A percentile compares a stretch with the other conserved stretches of the same genome.
These are phyloP conservation scores for Acanthisitta chloris DNA, from an alignment of 2,113 vertebrate genomes.

Conservation along the genomic window DNA sequence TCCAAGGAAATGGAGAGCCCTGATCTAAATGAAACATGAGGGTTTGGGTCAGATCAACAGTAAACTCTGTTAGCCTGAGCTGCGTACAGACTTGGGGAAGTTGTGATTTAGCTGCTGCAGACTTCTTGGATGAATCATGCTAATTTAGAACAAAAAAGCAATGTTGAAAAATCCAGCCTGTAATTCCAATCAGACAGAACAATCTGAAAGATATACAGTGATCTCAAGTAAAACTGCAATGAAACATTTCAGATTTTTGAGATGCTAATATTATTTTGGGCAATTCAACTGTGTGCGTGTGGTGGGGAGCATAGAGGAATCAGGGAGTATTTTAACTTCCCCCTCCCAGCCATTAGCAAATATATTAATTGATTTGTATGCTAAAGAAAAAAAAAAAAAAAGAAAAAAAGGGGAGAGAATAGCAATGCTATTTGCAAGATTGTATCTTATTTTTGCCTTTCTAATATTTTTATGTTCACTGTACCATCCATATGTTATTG, in stretches of 20 bases:
- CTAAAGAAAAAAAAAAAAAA: neutral
- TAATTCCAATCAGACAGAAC: neutral
- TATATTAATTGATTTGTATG: neutral
- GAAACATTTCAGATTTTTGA: neutral
- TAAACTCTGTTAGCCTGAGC: neutral
- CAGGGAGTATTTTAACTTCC: neutral
- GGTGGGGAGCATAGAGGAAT: fast-evolving
- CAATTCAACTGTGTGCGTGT: fast-evolving
- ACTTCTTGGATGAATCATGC: neutral
- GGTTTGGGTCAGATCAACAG: neutral
- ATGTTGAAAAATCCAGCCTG: neutral
- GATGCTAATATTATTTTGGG: neutral
- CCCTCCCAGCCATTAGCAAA: fast-evolving
- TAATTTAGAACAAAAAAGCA: neutral
- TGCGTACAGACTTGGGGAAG: neutral
- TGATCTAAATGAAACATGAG: neutral
- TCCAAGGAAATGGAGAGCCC: neutral
- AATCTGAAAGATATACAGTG: neutral
- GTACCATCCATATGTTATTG: neutral
- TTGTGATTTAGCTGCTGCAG: neutral
- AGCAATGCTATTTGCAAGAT: neutral
- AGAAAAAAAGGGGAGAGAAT: fast-evolving
- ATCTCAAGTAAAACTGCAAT: neutral
- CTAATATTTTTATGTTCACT: neutral
- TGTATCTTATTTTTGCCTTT: neutral